phyloP scores from a whole-genome alignment of 2,797 vertebrate genomes.

The Uromys caudimaculatus region DNA sequence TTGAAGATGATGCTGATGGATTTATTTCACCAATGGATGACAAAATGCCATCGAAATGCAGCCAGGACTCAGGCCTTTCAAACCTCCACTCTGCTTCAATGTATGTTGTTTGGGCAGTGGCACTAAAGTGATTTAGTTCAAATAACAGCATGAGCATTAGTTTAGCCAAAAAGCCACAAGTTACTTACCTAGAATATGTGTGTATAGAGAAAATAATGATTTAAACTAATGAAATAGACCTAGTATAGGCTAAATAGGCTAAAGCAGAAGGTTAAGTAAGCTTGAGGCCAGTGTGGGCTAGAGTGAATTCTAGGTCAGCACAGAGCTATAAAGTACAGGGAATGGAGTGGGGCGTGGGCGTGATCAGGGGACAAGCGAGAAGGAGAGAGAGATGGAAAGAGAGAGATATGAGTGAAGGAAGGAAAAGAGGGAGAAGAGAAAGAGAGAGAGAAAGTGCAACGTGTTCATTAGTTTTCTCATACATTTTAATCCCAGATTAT shows the following conservation, averaged over 20 bases:
- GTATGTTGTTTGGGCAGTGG: slow-evolving; percentile 86
- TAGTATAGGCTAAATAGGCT: no score
- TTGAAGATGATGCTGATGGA: slow-evolving; percentile 94
- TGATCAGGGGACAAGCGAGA: fast-evolving
- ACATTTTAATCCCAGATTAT: not conserved
- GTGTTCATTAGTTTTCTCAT: not conserved
- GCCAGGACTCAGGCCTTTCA: slow-evolving; percentile 94
- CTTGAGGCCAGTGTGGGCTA: not conserved
- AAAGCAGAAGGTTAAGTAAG: not conserved
- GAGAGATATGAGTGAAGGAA: not conserved
- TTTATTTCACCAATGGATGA: slow-evolving; percentile 98
- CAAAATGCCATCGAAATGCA: slow-evolving; percentile 90
- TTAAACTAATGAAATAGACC: not conserved
- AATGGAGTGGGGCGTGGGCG: no score
- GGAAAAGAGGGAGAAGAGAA: not conserved
- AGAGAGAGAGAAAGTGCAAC: not conserved
- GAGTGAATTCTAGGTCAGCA: not conserved
- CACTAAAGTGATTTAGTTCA: not conserved
- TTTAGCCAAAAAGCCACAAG: not conserved
- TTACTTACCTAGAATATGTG: not conserved
- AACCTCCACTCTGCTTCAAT: slow-evolving; percentile 96
- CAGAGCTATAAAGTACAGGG: not conserved
- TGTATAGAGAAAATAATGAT: not conserved
- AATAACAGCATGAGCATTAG: not conserved
- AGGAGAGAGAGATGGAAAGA: not conserved